A percentile compares a stretch with the other conserved stretches of the same genome.
These are phyloP conservation scores for Phalloptychus januarius DNA, from an alignment of 2,797 vertebrate species.

Conservation along the genomic window DNA sequence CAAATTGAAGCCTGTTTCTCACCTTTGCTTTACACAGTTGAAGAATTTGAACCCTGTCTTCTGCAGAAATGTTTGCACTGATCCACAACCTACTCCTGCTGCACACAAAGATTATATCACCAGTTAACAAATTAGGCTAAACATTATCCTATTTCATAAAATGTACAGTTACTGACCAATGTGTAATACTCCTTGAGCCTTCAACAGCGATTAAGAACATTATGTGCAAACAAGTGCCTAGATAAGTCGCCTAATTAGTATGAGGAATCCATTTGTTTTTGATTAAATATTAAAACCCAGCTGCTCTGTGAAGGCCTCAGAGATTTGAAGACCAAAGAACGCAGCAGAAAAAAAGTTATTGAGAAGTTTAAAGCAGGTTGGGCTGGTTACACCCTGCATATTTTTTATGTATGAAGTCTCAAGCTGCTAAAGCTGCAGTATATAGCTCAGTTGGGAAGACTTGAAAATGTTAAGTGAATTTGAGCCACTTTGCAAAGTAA, in stretches of 20 bases:
- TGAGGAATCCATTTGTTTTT: background rate
- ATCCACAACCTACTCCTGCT: conserved; percentile 14
- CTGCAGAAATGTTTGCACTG: conserved; percentile 15
- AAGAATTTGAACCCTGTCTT: conserved; percentile 15
- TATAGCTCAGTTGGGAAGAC: no score
- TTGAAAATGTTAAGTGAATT: no score
- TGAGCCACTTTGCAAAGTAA: background rate
- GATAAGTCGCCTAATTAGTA: background rate
- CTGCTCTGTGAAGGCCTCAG: background rate
- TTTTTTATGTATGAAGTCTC: background rate
- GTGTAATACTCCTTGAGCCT: background rate
- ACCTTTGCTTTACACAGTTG: conserved; percentile 40
- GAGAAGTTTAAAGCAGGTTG: background rate
- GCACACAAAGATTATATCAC: background rate
- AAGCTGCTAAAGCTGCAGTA: no score
- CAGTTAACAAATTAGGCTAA: background rate
- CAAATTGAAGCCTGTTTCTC: background rate
- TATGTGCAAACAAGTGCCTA: no score
- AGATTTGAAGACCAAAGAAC: background rate
- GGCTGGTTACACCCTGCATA: background rate
- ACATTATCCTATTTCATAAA: background rate
- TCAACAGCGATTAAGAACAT: background rate
- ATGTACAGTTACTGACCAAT: background rate
- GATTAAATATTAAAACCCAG: background rate
- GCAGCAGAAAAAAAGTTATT: background rate